Percentiles rank a stretch among this genome's conserved stretches.
These are phyloP conservation scores for Arge pagana DNA, from an alignment of 2,888 invertebrate genomes.

Conservation along the genomic window DNA sequence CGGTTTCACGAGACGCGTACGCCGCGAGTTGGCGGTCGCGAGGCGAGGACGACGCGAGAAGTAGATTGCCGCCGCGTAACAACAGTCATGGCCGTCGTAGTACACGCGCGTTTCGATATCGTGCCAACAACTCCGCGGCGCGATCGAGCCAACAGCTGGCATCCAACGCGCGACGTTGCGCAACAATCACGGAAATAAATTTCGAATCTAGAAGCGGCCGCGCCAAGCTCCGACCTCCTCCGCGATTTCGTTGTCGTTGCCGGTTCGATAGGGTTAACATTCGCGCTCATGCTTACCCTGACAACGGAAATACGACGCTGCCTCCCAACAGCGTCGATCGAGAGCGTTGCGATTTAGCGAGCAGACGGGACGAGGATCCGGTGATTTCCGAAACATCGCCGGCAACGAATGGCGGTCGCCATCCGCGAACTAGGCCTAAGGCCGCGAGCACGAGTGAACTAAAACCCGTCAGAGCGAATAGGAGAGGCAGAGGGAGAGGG, in stretches of 20 bases:
- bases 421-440: too few species aligned
- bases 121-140: constrained; percentile 27
- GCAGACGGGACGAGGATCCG: too few species aligned
- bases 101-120: constrained; percentile 20
- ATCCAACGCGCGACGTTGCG: constrained; percentile 41
- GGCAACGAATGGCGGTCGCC: too few species aligned
- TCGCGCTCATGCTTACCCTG: neutral
- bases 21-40: too few species aligned
- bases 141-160: constrained; percentile 24
- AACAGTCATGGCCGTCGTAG: constrained; percentile 15
- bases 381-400: too few species aligned
- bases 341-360: constrained; percentile 15
- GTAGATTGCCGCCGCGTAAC: constrained; percentile 17
- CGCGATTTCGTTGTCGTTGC: constrained; percentile 39
- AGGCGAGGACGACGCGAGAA: too few species aligned
- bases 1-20: too few species aligned
- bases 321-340: constrained; percentile 10
- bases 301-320: constrained; percentile 6
- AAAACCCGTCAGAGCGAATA: neutral
- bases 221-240: constrained; percentile 36
- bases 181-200: constrained; percentile 50
- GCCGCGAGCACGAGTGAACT: too few species aligned
- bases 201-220: constrained; percentile 48
- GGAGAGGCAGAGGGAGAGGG: neutral
- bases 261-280: constrained; percentile 19